A percentile compares a stretch with the other conserved stretches of the same genome.
These are phyloP conservation scores for Brachypalpus laphriformis DNA, from an alignment of 2,888 invertebrate genomes.

Conservation along the genomic window DNA sequence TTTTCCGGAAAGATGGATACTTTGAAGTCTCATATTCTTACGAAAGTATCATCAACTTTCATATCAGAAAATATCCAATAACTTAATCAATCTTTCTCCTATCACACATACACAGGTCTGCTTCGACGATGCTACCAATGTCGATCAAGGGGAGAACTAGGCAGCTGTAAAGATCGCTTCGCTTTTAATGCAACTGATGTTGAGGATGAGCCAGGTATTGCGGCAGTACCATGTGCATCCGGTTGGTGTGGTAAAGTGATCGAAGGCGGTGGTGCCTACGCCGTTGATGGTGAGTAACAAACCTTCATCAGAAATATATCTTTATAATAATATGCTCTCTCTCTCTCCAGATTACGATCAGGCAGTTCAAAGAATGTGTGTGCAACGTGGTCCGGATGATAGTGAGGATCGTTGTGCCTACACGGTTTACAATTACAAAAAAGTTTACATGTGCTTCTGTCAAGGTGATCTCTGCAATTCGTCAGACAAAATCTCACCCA, in stretches of 20 bases:
- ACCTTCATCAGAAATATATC: not conserved
- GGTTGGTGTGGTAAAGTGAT: slow-evolving; percentile 97
- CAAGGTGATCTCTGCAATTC: slow-evolving; percentile 93
- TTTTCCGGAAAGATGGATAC: no score
- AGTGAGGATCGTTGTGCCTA: slow-evolving; percentile 95
- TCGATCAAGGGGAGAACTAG: slow-evolving; percentile 93
- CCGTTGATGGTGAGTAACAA: slow-evolving; percentile 88
- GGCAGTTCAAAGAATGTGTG: slow-evolving; percentile 93
- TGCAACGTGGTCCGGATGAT: slow-evolving; percentile 94
- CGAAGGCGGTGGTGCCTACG: slow-evolving; percentile 90
- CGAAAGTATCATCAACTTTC: no score
- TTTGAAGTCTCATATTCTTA: no score
- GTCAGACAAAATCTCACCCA: slow-evolving; percentile 30
- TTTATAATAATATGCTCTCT: not conserved
- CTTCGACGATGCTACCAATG: slow-evolving; percentile 92
- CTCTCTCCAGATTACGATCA: slow-evolving; percentile 89
- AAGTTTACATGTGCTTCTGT: slow-evolving; percentile 95
- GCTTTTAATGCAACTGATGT: slow-evolving; percentile 90
- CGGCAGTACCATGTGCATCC: slow-evolving; percentile 91
- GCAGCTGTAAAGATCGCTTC: slow-evolving; percentile 95
- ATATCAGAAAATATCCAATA: no score
- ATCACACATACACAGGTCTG: no score
- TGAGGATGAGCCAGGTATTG: slow-evolving; percentile 88
- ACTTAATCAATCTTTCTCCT: no score
- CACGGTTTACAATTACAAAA: slow-evolving; percentile 91